Evolutionary conservation across 2,797 vertebrate species (phyloP).

Genomic region (Scolopax bukidnonensis): DNA sequence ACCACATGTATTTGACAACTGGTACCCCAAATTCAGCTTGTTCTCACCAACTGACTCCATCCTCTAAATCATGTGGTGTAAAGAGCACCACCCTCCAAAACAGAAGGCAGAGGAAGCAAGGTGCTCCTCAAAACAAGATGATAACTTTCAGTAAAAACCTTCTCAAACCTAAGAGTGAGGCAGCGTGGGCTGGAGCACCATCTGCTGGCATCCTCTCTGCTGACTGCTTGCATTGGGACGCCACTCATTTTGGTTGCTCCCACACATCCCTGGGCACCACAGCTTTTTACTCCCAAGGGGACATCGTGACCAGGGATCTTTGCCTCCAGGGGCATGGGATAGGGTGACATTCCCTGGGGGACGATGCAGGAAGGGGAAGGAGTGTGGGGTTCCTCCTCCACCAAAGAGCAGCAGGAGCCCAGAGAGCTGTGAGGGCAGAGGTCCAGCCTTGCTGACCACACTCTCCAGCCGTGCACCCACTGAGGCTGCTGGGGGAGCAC

Average conservation of each 20-base stretch:
- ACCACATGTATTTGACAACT: rapidly evolving
- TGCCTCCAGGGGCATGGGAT: rapidly evolving
- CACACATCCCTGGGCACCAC: neutral
- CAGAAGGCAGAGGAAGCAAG: neutral
- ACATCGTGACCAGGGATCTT: rapidly evolving
- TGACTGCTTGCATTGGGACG: neutral
- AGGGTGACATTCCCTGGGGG: rapidly evolving
- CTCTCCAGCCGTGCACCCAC: rapidly evolving
- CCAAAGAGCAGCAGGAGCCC: neutral
- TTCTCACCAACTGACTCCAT: neutral
- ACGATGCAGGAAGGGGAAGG: neutral
- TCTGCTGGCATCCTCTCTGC: conserved; percentile 21
- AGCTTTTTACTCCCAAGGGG: neutral
- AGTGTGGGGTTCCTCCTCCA: neutral
- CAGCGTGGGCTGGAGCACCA: conserved; percentile 46
- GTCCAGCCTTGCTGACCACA: rapidly evolving
- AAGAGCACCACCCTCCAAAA: neutral
- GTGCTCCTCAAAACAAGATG: neutral
- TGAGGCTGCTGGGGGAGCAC: neutral
- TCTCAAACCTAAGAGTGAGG: neutral
- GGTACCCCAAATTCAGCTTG: neutral
- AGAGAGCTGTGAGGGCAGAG: neutral
- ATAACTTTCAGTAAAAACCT: neutral
- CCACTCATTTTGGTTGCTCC: neutral
- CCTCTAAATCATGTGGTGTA: neutral